Conservation (phyloP, 2,888 invertebrate genomes). For the Ectemnius cavifrons region DNA sequence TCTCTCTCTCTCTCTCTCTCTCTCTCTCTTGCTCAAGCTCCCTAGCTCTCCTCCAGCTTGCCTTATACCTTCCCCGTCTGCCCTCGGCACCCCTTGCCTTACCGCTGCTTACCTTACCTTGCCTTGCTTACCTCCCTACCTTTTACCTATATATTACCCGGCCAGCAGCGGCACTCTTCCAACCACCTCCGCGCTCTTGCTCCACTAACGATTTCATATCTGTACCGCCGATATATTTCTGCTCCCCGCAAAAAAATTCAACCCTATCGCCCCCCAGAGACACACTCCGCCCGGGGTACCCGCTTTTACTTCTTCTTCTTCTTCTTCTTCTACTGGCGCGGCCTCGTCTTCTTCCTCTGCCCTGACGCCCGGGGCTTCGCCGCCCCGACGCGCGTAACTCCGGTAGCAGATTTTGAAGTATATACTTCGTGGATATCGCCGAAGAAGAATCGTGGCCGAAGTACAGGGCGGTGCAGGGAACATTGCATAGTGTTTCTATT, state of each 20-base stretch:
- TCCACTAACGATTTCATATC: constrained; percentile 42
- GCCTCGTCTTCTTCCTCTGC: no score
- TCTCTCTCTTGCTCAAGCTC: constrained; percentile 11
- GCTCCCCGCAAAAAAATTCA: background rate
- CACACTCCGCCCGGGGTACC: no score
- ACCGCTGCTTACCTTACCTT: constrained; percentile 27
- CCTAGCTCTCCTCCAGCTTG: constrained; percentile 4
- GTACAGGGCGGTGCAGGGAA: no score
- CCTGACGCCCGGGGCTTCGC: no score
- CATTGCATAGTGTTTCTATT: no score
- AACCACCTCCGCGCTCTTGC: constrained; percentile 47
- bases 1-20: constrained; percentile 28
- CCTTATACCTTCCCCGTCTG: constrained; percentile 19
- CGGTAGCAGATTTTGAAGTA: no score
- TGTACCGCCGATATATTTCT: constrained; percentile 12
- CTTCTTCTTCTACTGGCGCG: no score
- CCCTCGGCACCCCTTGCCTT: constrained; percentile 3
- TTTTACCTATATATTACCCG: constrained; percentile 53
- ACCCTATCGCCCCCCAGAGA: no score
- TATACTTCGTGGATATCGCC: no score
- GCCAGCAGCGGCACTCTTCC: constrained; percentile 26
- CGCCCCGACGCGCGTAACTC: no score
- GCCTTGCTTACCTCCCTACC: constrained; percentile 51
- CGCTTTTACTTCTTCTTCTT: no score
- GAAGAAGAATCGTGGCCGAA: no score